A percentile compares a stretch with the other conserved stretches of the same genome.
Conservation (phyloP, 2,888 invertebrate genomes). For the Theretra japonica region DNA sequence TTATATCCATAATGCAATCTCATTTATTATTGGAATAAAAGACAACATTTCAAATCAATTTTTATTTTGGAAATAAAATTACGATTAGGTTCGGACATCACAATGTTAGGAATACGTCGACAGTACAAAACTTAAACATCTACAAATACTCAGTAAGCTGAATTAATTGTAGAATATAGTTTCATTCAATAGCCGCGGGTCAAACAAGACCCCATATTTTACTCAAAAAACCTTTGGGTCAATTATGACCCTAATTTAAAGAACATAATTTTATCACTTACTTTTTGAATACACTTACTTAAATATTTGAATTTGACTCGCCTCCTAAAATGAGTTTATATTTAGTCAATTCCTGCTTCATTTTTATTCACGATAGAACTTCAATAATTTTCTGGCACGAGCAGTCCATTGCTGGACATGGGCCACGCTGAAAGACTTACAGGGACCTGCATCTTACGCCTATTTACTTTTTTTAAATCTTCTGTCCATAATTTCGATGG, state of each 20-base stretch:
- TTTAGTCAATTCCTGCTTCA: conserved; percentile 1
- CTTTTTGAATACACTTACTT: background rate
- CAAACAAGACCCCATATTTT: background rate
- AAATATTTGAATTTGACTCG: background rate
- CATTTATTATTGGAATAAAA: background rate
- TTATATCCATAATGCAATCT: too few species aligned
- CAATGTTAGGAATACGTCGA: conserved; percentile 56
- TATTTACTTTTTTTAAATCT: too few species aligned
- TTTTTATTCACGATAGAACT: background rate
- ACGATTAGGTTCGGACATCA: conserved; percentile 59
- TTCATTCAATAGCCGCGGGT: background rate
- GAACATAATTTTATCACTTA: too few species aligned
- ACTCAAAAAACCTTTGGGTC: background rate
- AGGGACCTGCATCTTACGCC: too few species aligned
- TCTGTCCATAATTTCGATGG: too few species aligned
- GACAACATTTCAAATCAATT: conserved; percentile 29
- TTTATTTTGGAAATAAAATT: conserved; percentile 66
- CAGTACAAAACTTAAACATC: conserved; percentile 50
- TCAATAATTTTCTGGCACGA: too few species aligned
- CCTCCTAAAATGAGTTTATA: background rate
- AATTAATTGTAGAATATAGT: background rate
- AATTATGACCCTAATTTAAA: background rate
- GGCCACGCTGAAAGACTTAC: too few species aligned
- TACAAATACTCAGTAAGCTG: conserved; percentile 27
- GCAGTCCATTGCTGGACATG: too few species aligned